Evolutionary conservation across 2,888 invertebrate species (phyloP).

Genomic region (Phania funesta): DNA sequence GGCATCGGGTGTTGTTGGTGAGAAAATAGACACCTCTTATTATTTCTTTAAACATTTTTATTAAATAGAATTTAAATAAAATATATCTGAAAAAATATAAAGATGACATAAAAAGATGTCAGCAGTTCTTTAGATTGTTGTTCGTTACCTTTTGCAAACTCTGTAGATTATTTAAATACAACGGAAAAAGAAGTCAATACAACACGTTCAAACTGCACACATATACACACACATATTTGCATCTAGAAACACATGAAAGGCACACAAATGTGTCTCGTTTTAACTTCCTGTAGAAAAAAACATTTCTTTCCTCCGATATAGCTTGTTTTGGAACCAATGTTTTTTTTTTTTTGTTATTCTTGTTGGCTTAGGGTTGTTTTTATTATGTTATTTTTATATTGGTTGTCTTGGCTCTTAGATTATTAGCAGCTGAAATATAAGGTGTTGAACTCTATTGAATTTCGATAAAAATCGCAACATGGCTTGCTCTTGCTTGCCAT

Average conservation of each 20-base stretch:
- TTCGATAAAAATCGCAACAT: too few species aligned
- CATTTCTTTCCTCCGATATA: constrained; percentile 50
- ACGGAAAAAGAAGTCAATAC: constrained; percentile 64
- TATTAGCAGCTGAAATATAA: constrained; percentile 59
- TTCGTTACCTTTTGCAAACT: constrained; percentile 64
- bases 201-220: too few species aligned
- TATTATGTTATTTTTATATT: neutral
- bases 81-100: constrained; percentile 11
- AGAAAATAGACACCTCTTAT: too few species aligned
- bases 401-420: constrained; percentile 19
- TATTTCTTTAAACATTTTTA: neutral
- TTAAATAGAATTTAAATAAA: constrained; percentile 7
- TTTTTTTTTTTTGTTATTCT: constrained; percentile 33
- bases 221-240: neutral
- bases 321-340: neutral
- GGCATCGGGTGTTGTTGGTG: too few species aligned
- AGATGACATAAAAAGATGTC: constrained; percentile 34
- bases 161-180: constrained; percentile 40
- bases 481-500: too few species aligned
- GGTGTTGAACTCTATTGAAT: constrained; percentile 74
- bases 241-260: constrained; percentile 30
- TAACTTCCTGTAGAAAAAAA: constrained; percentile 62
- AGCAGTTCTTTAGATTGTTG: constrained; percentile 54
- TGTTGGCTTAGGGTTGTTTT: constrained; percentile 28
- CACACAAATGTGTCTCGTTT: constrained; percentile 64